Conservation (phyloP, 1,140 invertebrate species). For the Brachionus rotundiformis region DNA sequence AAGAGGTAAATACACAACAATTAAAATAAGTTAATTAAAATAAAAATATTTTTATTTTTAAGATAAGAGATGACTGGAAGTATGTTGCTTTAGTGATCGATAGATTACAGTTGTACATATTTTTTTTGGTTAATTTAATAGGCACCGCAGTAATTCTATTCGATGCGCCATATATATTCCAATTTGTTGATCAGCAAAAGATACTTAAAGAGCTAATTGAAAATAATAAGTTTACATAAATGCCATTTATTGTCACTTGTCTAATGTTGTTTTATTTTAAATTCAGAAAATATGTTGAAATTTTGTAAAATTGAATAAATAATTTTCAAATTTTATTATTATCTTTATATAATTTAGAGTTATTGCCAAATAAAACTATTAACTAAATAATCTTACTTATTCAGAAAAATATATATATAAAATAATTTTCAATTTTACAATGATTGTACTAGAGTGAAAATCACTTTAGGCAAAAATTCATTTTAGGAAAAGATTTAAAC, state of each 20-base stretch:
- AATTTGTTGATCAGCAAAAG: conserved; percentile 51
- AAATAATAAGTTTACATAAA: conserved; percentile 44
- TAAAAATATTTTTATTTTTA: neutral
- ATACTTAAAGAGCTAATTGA: conserved; percentile 46
- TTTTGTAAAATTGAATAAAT: neutral
- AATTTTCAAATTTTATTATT: neutral
- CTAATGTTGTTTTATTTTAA: neutral
- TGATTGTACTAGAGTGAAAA: too few relatives aligned
- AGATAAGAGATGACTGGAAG: conserved; percentile 55
- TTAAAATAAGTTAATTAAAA: too few relatives aligned
- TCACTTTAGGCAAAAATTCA: too few relatives aligned
- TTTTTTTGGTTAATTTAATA: conserved; percentile 63
- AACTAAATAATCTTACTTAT: too few relatives aligned
- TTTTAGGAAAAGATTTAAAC: too few relatives aligned
- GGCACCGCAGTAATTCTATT: conserved; percentile 57
- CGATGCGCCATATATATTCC: conserved; percentile 47
- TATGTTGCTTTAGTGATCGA: conserved; percentile 58
- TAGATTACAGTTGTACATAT: conserved; percentile 64
- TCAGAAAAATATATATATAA: too few relatives aligned
- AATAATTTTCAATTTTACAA: too few relatives aligned
- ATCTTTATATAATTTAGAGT: neutral
- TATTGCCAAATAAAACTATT: neutral
- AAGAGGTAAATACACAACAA: conserved; percentile 73
- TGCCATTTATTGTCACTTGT: neutral
- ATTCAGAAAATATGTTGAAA: neutral